Percentiles rank a stretch among this genome's conserved stretches.
Evolutionary conservation across 2,888 invertebrate species (phyloP).

Genomic region (Cyclophora punctaria): DNA sequence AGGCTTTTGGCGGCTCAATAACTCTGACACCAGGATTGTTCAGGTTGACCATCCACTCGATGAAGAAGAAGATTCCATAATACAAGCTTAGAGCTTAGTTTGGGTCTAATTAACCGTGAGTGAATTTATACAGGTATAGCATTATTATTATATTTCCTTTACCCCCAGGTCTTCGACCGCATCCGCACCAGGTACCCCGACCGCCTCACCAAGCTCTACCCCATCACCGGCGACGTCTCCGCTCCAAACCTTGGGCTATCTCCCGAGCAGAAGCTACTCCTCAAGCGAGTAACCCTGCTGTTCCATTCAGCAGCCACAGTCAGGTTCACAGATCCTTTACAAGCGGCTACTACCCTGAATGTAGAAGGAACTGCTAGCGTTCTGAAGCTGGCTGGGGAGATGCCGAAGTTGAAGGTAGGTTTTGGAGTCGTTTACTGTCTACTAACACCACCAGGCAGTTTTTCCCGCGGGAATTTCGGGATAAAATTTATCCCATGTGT

Average conservation of each 20-base stretch:
- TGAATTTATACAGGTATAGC: no score
- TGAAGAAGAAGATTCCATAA: no score
- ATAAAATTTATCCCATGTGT: no score
- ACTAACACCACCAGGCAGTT: no score
- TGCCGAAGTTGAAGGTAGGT: conserved; percentile 81
- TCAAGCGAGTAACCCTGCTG: conserved; percentile 85
- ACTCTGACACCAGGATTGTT: no score
- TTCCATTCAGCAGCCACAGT: conserved; percentile 98
- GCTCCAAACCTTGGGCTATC: conserved; percentile 81
- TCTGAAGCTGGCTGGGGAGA: conserved; percentile 86
- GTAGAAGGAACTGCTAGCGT: conserved; percentile 91
- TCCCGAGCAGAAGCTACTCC: conserved; percentile 75
- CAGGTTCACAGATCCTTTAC: conserved; percentile 92
- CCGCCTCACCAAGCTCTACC: conserved; percentile 79
- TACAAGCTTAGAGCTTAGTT: no score
- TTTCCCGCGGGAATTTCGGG: no score
- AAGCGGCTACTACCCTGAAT: conserved; percentile 90
- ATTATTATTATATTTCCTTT: no score
- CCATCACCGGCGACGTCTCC: conserved; percentile 85
- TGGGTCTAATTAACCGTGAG: no score
- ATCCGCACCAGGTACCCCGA: conserved; percentile 78
- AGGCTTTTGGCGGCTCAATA: no score
- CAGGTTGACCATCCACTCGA: no score
- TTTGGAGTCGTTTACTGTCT: no score
- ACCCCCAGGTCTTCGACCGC: conserved; percentile 79